phyloP scores from a whole-genome alignment of 2,888 invertebrate genomes.

The Pachydiplax longipennis region DNA sequence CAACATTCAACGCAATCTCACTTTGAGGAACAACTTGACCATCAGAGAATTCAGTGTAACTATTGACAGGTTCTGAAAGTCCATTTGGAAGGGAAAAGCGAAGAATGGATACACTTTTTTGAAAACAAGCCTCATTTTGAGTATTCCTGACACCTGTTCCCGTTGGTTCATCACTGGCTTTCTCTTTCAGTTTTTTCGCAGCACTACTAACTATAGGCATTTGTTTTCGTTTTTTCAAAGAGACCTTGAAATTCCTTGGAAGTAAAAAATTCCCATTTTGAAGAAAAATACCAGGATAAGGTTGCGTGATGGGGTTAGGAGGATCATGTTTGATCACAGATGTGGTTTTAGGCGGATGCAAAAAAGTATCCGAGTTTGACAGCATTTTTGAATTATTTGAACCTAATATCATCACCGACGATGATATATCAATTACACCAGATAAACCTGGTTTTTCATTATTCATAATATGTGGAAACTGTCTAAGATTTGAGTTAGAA shows the following conservation, averaged over 20 bases:
- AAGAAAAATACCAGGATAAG: constrained; percentile 25
- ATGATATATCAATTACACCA: constrained; percentile 9
- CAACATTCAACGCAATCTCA: not conserved
- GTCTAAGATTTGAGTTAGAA: not conserved
- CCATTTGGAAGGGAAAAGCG: not conserved
- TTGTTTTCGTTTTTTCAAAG: not conserved
- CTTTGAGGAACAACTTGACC: not conserved
- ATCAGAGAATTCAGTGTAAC: not conserved
- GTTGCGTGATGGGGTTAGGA: not conserved
- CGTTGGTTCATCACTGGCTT: not conserved
- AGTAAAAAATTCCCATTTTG: constrained; percentile 9
- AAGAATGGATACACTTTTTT: not conserved
- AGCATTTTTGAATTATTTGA: not conserved
- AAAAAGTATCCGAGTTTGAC: not conserved
- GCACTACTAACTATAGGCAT: not conserved
- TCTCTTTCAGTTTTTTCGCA: not conserved
- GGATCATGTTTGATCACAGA: not conserved
- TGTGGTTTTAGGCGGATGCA: not conserved
- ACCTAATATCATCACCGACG: not conserved
- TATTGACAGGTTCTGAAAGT: not conserved
- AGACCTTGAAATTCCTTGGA: not conserved
- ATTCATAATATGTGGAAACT: not conserved
- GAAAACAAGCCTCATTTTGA: not conserved
- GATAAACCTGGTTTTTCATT: not conserved
- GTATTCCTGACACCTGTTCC: not conserved